Percentiles rank a stretch among this genome's conserved stretches.
Conservation (phyloP, 1,140 invertebrate species). For the Lordiphosa clarofinis region DNA sequence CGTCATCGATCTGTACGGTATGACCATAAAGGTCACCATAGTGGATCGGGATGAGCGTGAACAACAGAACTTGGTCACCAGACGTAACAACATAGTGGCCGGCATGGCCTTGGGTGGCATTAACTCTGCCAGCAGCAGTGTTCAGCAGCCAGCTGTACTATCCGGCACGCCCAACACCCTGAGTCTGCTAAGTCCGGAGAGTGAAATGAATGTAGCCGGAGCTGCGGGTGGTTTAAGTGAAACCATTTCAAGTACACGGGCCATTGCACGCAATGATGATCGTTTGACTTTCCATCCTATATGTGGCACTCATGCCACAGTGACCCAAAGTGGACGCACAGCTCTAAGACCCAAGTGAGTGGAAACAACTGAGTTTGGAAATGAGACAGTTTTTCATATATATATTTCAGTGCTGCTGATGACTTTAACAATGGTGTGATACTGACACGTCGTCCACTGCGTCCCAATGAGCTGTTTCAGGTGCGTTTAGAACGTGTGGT, state of each 20-base stretch:
- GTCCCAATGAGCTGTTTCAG: constrained; percentile 94
- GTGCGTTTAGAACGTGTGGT: constrained; percentile 92
- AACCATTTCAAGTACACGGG: constrained; percentile 55
- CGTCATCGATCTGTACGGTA: constrained; percentile 96
- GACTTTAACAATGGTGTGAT: constrained; percentile 99
- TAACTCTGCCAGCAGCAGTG: constrained; percentile 83
- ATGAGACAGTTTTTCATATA: background rate
- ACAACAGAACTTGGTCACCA: constrained; percentile 87
- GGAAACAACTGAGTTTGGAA: background rate
- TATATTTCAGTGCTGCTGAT: constrained; percentile 87
- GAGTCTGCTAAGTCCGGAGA: constrained; percentile 68
- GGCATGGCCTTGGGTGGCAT: constrained; percentile 47
- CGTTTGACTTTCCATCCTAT: constrained; percentile 92
- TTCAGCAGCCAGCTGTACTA: constrained; percentile 83
- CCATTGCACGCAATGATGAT: constrained; percentile 82
- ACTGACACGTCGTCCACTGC: constrained; percentile 90
- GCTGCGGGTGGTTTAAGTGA: constrained; percentile 52
- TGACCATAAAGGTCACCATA: constrained; percentile 95
- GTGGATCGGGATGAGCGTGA: constrained; percentile 89
- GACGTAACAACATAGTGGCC: constrained; percentile 83
- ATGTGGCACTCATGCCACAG: constrained; percentile 94
- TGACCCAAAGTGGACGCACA: constrained; percentile 93
- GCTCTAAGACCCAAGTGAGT: constrained; percentile 94
- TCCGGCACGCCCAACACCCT: constrained; percentile 56
- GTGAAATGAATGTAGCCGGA: constrained; percentile 60